Conservation (phyloP, 2,888 invertebrate species). For the Rhyacophila evoluta region DNA sequence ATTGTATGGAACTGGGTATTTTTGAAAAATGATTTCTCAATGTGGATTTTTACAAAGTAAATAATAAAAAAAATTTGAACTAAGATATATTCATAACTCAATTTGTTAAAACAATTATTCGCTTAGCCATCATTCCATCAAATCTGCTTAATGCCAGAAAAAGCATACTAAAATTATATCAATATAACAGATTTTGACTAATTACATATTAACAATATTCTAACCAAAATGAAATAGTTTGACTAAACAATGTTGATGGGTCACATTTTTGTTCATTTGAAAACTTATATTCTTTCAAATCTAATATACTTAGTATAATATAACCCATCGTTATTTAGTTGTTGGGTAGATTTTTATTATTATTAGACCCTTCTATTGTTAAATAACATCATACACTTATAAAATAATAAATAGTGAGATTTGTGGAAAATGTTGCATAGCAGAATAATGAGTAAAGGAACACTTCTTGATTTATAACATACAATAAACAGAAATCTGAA, state of each 20-base stretch:
- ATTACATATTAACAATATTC: constrained; percentile 16
- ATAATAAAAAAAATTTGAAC: not conserved
- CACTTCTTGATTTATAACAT: not conserved
- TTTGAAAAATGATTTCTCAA: too few species aligned
- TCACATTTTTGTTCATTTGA: not conserved
- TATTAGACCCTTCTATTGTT: not conserved
- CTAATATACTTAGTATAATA: not conserved
- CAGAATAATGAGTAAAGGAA: constrained; percentile 7
- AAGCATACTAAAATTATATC: constrained; percentile 22
- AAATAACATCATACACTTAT: not conserved
- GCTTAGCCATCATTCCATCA: not conserved
- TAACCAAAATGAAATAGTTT: constrained; percentile 14
- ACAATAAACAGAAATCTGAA: not conserved
- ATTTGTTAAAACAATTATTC: not conserved
- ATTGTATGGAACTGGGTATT: too few species aligned
- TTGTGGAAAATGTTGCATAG: constrained; percentile 6
- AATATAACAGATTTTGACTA: constrained; percentile 19
- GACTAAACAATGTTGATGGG: not conserved
- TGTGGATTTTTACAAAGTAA: not conserved
- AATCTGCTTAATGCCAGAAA: constrained; percentile 22
- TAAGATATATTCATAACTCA: not conserved
- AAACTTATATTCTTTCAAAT: not conserved
- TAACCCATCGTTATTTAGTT: not conserved
- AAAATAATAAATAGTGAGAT: constrained; percentile 24
- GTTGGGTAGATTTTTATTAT: not conserved